These are phyloP conservation scores for Poeciliopsis gracilis DNA, from an alignment of 2,797 vertebrate species.

Conservation along the genomic window DNA sequence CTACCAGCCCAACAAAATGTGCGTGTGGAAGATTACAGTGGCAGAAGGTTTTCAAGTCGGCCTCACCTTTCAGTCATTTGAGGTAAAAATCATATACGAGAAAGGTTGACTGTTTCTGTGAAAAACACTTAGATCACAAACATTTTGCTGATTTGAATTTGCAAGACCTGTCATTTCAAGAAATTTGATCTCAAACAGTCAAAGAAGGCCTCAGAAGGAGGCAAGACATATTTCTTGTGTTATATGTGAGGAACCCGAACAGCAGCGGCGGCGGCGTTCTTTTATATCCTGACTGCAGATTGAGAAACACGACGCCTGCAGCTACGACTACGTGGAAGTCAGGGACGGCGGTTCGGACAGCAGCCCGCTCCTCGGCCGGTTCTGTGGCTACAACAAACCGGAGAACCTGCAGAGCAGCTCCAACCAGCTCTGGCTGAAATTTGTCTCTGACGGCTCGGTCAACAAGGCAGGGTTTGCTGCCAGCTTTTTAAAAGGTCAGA, in stretches of 20 bases:
- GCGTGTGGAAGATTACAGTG: slow-evolving; percentile 92
- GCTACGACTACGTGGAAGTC: slow-evolving; percentile 95
- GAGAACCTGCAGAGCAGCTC: slow-evolving; percentile 92
- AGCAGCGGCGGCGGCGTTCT: background rate
- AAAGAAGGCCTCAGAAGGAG: background rate
- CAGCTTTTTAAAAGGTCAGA: slow-evolving; percentile 93
- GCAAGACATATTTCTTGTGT: background rate
- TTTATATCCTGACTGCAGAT: slow-evolving; percentile 76
- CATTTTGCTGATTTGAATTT: background rate
- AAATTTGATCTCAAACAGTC: background rate
- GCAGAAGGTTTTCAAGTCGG: slow-evolving; percentile 91
- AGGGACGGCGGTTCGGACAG: slow-evolving; percentile 87
- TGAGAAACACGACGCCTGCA: slow-evolving; percentile 92
- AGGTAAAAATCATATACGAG: slow-evolving; percentile 77
- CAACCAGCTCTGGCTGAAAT: slow-evolving; percentile 95
- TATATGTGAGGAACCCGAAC: background rate
- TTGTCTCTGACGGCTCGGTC: slow-evolving; percentile 93
- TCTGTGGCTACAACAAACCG: slow-evolving; percentile 93
- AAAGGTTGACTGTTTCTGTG: background rate
- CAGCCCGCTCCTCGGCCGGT: slow-evolving; percentile 88
- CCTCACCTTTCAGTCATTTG: slow-evolving; percentile 94
- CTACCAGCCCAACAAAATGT: slow-evolving; percentile 93
- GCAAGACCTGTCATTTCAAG: background rate
- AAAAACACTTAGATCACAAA: background rate
- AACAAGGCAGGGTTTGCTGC: slow-evolving; percentile 95